These are phyloP conservation scores for Sebastes matsubarae DNA, from an alignment of 2,797 vertebrate species.

Conservation along the genomic window DNA sequence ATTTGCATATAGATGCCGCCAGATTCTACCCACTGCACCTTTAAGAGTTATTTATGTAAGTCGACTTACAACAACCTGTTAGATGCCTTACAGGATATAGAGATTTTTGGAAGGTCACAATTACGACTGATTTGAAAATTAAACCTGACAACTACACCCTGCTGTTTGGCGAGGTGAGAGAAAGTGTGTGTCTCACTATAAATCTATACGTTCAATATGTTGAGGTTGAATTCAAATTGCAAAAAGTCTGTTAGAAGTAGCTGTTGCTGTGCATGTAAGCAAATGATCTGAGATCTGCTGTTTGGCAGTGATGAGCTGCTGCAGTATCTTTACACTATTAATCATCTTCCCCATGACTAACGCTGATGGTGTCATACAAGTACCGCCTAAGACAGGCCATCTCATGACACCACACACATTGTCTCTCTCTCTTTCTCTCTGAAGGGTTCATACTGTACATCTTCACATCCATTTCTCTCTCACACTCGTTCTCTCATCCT, in stretches of 20 bases:
- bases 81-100: too few species aligned
- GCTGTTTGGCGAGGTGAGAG: too few species aligned
- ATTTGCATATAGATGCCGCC: too few species aligned
- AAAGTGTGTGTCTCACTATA: not conserved
- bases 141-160: not conserved
- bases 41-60: too few species aligned
- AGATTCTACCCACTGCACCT: too few species aligned
- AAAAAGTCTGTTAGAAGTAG: not conserved
- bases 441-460: conserved; percentile 60
- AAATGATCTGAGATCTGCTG: conserved; percentile 44
- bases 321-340: conserved; percentile 67
- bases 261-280: conserved; percentile 15
- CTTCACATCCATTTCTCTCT: conserved; percentile 67
- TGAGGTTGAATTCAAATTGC: not conserved
- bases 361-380: conserved; percentile 65
- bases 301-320: conserved; percentile 58
- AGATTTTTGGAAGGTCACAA: too few species aligned
- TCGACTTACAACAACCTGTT: too few species aligned
- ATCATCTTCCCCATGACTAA: conserved; percentile 73
- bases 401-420: conserved; percentile 50
- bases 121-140: too few species aligned
- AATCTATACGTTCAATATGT: not conserved
- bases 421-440: not conserved
- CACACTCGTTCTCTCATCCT: conserved; percentile 62
- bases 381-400: conserved; percentile 53